These are phyloP conservation scores for Drosophila sulfurigaster DNA, from an alignment of 1,140 invertebrate species.

Conservation along the genomic window DNA sequence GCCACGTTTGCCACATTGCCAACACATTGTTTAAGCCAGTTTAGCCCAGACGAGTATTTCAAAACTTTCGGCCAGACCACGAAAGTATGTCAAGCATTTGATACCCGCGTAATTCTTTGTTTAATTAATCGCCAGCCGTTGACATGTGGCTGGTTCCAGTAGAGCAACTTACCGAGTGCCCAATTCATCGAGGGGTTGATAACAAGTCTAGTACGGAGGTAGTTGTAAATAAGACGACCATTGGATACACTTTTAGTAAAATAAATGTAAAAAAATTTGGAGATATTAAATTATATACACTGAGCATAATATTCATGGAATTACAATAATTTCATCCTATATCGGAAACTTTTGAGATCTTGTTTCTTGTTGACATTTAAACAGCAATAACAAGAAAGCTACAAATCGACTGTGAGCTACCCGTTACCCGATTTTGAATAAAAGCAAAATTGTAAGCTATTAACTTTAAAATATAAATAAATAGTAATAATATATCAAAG, in stretches of 20 bases:
- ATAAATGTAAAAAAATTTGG: no score
- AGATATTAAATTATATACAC: no score
- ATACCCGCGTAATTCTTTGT: conserved; percentile 76
- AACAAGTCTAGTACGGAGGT: conserved; percentile 37
- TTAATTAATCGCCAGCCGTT: conserved; percentile 78
- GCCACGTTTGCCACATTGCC: conserved; percentile 27
- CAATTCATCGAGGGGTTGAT: conserved; percentile 65
- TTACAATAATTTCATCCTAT: no score
- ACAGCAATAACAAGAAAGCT: no score
- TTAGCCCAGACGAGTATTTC: background rate
- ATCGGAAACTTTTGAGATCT: no score
- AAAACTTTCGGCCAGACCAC: conserved; percentile 50
- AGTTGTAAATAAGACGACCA: background rate
- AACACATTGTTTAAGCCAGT: conserved; percentile 42
- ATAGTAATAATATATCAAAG: no score
- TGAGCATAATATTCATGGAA: no score
- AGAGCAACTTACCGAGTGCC: conserved; percentile 54
- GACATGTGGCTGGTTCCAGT: conserved; percentile 69
- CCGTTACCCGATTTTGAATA: no score
- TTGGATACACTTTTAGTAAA: background rate
- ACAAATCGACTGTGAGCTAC: no score
- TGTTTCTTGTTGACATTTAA: no score
- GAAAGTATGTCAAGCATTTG: conserved; percentile 82
- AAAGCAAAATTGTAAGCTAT: no score
- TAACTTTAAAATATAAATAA: no score